These are phyloP conservation scores for Falco peregrinus DNA, from an alignment of 2,797 vertebrate genomes.

Conservation along the genomic window DNA sequence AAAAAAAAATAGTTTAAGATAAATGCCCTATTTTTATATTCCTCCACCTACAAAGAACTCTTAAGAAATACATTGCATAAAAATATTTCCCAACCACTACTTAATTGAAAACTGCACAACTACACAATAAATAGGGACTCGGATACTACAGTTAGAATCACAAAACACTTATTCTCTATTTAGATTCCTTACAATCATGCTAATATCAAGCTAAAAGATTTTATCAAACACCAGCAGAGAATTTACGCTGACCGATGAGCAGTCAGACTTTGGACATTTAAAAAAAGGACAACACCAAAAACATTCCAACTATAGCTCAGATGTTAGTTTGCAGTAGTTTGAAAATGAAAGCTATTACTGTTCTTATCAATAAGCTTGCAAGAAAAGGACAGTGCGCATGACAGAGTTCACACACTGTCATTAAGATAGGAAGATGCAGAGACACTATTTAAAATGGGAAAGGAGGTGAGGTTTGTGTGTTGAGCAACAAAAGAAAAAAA, in stretches of 20 bases:
- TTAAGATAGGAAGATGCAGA: not conserved
- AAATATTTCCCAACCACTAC: not conserved
- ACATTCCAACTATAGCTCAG: not conserved
- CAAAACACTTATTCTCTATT: not conserved
- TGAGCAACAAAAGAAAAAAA: not conserved
- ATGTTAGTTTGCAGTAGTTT: not conserved
- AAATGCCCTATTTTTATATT: not conserved
- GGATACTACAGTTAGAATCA: not conserved
- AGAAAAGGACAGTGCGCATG: fast-evolving
- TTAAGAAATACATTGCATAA: not conserved
- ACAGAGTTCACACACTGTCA: not conserved
- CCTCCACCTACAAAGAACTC: not conserved
- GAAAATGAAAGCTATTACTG: not conserved
- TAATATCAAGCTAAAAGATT: not conserved
- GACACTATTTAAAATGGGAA: not conserved
- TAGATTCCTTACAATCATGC: not conserved
- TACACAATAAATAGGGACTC: not conserved
- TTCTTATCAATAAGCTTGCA: not conserved
- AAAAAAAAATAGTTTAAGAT: not conserved
- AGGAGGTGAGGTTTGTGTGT: fast-evolving
- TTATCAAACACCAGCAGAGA: not conserved
- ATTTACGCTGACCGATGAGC: not conserved
- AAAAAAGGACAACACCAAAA: not conserved
- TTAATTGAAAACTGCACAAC: not conserved
- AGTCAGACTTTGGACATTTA: not conserved